Evolutionary conservation across 2,797 vertebrate genomes (phyloP).

Genomic region (Odontamblyopus lacepedii): DNA sequence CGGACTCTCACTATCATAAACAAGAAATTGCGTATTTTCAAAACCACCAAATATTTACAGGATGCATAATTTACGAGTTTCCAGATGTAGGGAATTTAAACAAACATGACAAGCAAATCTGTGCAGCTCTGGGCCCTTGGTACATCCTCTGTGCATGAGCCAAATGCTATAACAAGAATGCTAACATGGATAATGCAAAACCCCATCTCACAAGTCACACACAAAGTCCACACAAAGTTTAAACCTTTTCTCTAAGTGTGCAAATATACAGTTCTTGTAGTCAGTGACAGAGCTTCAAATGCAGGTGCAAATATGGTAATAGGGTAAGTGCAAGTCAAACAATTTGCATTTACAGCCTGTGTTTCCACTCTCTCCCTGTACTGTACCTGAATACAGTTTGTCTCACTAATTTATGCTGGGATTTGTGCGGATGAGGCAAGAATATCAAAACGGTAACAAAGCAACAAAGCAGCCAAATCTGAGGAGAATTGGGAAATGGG

Average conservation of each 20-base stretch:
- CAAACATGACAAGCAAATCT: slow-evolving; percentile 15
- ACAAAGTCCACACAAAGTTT: slow-evolving; percentile 8
- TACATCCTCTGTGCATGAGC: slow-evolving; percentile 7
- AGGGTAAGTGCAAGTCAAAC: slow-evolving; percentile 5
- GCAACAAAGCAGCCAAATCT: background rate
- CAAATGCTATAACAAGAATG: slow-evolving; percentile 26
- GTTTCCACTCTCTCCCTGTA: slow-evolving; percentile 2
- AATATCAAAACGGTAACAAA: slow-evolving; percentile 2
- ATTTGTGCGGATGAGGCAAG: slow-evolving; percentile 12
- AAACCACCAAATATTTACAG: background rate
- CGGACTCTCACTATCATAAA: background rate
- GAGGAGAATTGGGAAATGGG: background rate
- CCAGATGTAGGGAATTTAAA: slow-evolving; percentile 13
- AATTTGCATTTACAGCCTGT: slow-evolving; percentile 8
- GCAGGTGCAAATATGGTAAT: slow-evolving; percentile 22
- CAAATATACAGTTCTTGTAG: background rate
- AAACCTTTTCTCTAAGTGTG: background rate
- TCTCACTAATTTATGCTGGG: slow-evolving; percentile 7
- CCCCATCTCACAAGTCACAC: slow-evolving; percentile 16
- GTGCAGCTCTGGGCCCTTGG: slow-evolving; percentile 9
- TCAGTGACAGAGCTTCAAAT: background rate
- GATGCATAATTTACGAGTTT: background rate
- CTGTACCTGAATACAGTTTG: slow-evolving; percentile 12
- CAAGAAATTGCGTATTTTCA: slow-evolving; percentile 33
- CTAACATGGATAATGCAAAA: slow-evolving; percentile 25